Evolutionary conservation across 2,888 invertebrate species (phyloP).

Genomic region (Hylaea fasciaria): DNA sequence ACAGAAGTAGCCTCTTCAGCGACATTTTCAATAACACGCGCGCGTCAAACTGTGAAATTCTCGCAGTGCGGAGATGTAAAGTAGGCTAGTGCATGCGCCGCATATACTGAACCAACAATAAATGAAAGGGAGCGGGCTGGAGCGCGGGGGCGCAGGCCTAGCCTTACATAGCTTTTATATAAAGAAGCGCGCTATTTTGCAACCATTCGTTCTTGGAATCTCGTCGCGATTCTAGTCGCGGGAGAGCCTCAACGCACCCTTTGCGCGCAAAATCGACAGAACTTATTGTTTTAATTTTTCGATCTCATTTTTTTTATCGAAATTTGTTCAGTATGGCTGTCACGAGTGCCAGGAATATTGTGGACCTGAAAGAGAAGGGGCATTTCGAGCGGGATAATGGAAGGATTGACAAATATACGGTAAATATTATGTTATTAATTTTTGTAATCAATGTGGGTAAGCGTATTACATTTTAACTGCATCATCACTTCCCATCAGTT

Average conservation of each 20-base stretch:
- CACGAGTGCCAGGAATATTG: slow-evolving; percentile 73
- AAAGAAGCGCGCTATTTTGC: slow-evolving; percentile 77
- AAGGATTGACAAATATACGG: slow-evolving; percentile 79
- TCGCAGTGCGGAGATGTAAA: slow-evolving; percentile 19
- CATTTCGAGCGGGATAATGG: slow-evolving; percentile 77
- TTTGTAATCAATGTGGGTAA: no score
- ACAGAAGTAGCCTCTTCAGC: no score
- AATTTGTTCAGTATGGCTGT: slow-evolving; percentile 71
- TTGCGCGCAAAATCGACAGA: slow-evolving; percentile 73
- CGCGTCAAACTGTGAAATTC: not conserved
- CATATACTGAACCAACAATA: slow-evolving; percentile 28
- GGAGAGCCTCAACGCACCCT: slow-evolving; percentile 65
- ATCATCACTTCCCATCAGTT: no score
- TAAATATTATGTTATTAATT: slow-evolving; percentile 37
- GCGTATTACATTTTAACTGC: no score
- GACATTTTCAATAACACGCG: slow-evolving; percentile 1
- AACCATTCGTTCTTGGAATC: slow-evolving; percentile 80
- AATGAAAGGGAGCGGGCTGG: slow-evolving; percentile 68
- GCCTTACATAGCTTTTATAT: slow-evolving; percentile 70
- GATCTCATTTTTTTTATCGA: slow-evolving; percentile 29
- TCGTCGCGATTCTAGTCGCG: slow-evolving; percentile 75
- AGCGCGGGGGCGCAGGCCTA: slow-evolving; percentile 69
- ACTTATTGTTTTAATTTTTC: slow-evolving; percentile 54
- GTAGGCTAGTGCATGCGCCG: slow-evolving; percentile 42
- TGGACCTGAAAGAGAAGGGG: slow-evolving; percentile 73